Base-by-base conservation (phyloP, 2,888 invertebrate genomes). In the Acrobasis repandana region DNA sequence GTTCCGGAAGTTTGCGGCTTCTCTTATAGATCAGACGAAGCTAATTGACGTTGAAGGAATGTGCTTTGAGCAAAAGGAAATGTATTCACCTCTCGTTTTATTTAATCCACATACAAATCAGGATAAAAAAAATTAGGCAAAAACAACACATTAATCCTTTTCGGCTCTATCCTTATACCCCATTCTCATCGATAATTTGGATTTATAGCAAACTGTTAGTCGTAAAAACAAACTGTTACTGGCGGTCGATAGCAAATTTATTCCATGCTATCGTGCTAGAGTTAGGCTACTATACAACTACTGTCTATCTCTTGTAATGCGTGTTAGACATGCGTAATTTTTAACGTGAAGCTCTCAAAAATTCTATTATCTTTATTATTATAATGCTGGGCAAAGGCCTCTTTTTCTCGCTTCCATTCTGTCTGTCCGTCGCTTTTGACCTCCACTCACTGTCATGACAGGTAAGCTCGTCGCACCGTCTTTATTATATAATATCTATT, bases 221-320 rank as follows among this genome's bases (percentile, higher is more conserved):
- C 48, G 57, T 58, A 58, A 58, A 58, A 58, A 58, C 57, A 58
- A 58, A 58, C 57, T 58, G 57, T 49, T 58, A 48, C 57, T 34
- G 33, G 16, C 33, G 48, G 11, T 58, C 16, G 57, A 47, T 57
- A 47, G 57, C 9, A 20, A 48, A 58, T 48, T 58, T 36, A 58
- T 58, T 46, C 16, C 34, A 48, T 36, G 33, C 33, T 49, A 58
- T 49, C 57, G 57, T 36, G 48, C 18, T 15, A 11, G 20, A 33
- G 49, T 47, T 5, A 46, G 48, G 34, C 28, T 48, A 48, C 11
- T 16, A 16, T 36, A 43, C 43, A 43, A 43, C n/a, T 43, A 43
- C 43, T 14, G 43, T 10, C 5, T 43, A 43, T 14, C 43, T 43
- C 43, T 43, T 43, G 14, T n/a, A n/a, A 43, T 43, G 43, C n/a